phyloP scores from a whole-genome alignment of 2,797 vertebrate species.

The Ciconia nigra region DNA sequence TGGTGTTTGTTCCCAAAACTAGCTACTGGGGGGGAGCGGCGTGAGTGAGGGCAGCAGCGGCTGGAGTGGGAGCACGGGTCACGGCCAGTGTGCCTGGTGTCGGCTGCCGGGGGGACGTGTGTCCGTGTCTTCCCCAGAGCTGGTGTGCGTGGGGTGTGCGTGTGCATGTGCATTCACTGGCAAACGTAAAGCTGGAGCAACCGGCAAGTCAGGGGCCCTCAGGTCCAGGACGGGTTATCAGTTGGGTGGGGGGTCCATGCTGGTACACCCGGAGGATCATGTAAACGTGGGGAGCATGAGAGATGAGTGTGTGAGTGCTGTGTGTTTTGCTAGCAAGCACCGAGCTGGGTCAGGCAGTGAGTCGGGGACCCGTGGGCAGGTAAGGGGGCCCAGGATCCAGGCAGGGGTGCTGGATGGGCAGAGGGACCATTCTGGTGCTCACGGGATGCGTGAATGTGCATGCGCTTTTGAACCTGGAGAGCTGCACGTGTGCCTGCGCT shows the following conservation, averaged over 20 bases:
- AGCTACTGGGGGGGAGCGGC: neutral
- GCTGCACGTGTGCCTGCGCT: neutral
- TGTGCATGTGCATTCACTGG: neutral
- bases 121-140: neutral
- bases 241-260: neutral
- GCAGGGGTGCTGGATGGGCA: too few species aligned
- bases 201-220: neutral
- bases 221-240: neutral
- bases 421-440: neutral
- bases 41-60: neutral
- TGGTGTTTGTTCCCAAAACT: neutral
- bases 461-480: neutral
- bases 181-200: neutral
- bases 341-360: too few species aligned
- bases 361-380: too few species aligned
- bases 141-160: neutral
- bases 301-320: neutral
- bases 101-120: rapidly evolving
- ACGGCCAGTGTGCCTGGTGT: neutral
- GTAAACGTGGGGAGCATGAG: neutral
- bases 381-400: too few species aligned
- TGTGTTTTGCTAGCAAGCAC: neutral
- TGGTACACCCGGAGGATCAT: neutral
- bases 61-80: neutral
- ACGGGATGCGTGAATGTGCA: neutral